Percentiles rank a stretch among this genome's conserved stretches.
Evolutionary conservation across 2,113 vertebrate species (phyloP).

Genomic region (Rhodinocichla rosea): DNA sequence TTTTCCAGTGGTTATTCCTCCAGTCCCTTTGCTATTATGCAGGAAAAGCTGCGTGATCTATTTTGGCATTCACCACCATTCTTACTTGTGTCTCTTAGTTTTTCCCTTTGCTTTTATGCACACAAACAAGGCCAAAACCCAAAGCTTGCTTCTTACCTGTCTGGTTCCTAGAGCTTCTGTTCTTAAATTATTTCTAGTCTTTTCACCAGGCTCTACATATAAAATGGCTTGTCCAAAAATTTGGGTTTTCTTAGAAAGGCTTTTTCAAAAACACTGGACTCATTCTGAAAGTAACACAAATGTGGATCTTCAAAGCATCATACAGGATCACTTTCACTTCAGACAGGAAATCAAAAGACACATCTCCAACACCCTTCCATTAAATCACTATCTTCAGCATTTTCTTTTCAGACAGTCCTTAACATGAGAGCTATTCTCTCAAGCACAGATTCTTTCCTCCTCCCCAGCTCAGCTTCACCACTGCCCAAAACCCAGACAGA

Average conservation of each 20-base stretch:
- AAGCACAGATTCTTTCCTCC: neutral
- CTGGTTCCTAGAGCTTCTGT: neutral
- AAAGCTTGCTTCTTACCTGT: neutral
- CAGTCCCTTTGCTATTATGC: neutral
- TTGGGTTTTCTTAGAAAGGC: neutral
- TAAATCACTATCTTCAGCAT: neutral
- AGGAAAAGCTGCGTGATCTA: neutral
- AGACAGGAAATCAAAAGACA: neutral
- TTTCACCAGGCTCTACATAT: too few relatives aligned
- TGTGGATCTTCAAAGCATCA: neutral
- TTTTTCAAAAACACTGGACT: neutral
- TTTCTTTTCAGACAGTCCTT: neutral
- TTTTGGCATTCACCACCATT: neutral
- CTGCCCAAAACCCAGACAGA: neutral
- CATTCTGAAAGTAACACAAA: neutral
- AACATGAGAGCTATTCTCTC: neutral
- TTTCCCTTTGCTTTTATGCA: neutral
- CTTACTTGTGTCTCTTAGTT: neutral
- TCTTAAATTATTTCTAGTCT: neutral
- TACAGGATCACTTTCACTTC: neutral
- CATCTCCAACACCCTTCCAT: neutral
- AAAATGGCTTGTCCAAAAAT: neutral
- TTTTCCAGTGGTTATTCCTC: neutral
- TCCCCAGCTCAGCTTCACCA: neutral
- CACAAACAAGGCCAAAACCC: neutral